Base-by-base conservation (phyloP, 2,888 invertebrate genomes). In the Drosophila cyrtoloma region DNA sequence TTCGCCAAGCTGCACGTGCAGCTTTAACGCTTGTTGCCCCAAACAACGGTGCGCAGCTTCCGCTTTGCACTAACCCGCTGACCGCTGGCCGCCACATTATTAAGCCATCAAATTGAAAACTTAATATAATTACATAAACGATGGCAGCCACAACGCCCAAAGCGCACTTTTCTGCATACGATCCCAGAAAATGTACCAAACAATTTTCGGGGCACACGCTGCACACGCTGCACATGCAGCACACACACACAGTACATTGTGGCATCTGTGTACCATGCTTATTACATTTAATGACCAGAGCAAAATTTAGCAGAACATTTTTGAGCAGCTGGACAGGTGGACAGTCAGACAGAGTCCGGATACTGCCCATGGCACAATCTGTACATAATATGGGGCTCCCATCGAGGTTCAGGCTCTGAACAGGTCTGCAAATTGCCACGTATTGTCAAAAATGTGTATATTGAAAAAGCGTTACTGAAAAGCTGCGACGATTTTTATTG, bases 81-180 rank as follows among this genome's bases (percentile, higher is more conserved):
- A 67, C 77, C 75, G 51, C 64, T 68, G 68, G 63, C 77, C 79
- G 76, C 75, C 74, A 68, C 84, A 77, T 79, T 90, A 91, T 90
- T 91, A 85, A 90, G 91, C 91, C 82, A 91, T 90, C 89, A 90
- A 90, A 90, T 91, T 91, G 90, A 91, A 90, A 88, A 85, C 85
- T 90, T 82, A 79, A 86, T 90, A 86, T 90, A 89, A 89, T 89
- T 91, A 89, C 91, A 80, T 90, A 90, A 87, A 87, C 89, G 89
- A 63, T 78, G 77, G 71, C 26, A 47, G 0, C 68, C 64, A 71
- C 74, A 82, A 82, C 80, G 87, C 87, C 87, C 71, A 62, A 66
- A 63, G 81, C 69, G n/a, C 52, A 32, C 63, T 74, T 67, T 42
- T 57, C 28, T 69, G 66, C 61, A 60, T 64, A 56, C 66, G 57